These are phyloP conservation scores for Limenitis camilla DNA, from an alignment of 2,888 invertebrate genomes.

Conservation along the genomic window DNA sequence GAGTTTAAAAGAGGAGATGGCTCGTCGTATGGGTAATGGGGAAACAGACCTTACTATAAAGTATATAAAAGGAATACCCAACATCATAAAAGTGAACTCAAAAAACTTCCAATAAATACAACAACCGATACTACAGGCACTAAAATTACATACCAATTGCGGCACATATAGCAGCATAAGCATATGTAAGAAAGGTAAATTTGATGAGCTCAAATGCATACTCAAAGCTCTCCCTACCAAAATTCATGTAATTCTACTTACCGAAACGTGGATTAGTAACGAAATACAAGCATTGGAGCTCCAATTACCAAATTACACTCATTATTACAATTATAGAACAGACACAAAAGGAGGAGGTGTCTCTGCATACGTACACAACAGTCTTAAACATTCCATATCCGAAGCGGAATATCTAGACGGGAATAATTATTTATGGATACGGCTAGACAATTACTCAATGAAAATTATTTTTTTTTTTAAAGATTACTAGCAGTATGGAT, in stretches of 20 bases:
- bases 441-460: conserved; percentile 8
- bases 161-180: background rate
- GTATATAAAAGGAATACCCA: conserved; percentile 2
- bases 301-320: conserved; percentile 11
- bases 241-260: background rate
- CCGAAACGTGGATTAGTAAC: conserved; percentile 5
- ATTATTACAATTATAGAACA: conserved; percentile 25
- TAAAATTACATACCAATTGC: background rate
- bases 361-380: conserved; percentile 26
- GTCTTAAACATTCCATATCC: conserved; percentile 16
- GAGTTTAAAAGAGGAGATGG: background rate
- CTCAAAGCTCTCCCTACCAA: background rate
- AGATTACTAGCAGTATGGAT: too few relatives aligned
- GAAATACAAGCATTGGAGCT: conserved; percentile 3
- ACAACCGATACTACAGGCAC: background rate
- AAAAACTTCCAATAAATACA: background rate
- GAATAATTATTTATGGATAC: conserved; percentile 27
- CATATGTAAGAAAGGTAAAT: background rate
- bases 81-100: conserved; percentile 3
- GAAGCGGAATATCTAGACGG: conserved; percentile 19
- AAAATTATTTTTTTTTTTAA: too few relatives aligned
- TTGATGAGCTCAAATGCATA: conserved; percentile 3
- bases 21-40: background rate
- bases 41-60: background rate
- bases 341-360: conserved; percentile 27